Conservation (phyloP, 1,140 invertebrate species). For the Octopus sinensis region DNA sequence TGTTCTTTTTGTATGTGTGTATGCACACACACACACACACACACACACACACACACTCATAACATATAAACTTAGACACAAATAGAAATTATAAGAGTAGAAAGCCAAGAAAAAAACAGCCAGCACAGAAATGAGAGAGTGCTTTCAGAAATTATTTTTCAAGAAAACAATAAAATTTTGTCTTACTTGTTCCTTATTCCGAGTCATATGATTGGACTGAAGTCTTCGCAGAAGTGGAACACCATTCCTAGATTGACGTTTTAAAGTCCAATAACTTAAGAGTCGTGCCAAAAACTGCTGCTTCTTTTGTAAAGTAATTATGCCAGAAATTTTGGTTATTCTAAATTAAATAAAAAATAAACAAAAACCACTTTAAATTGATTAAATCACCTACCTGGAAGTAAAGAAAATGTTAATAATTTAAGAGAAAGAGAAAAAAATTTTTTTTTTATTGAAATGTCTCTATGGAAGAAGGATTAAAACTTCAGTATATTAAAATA, state of each 20-base stretch:
- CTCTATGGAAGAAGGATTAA: too few relatives aligned
- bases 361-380: neutral
- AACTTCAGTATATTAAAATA: too few relatives aligned
- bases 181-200: slow-evolving; percentile 50
- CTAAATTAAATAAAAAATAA: slow-evolving; percentile 48
- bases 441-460: neutral
- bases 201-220: slow-evolving; percentile 55
- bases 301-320: slow-evolving; percentile 71
- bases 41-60: too few relatives aligned
- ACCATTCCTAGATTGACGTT: slow-evolving; percentile 91
- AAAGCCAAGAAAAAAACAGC: too few relatives aligned
- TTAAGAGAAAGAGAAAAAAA: neutral
- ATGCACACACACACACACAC: too few relatives aligned
- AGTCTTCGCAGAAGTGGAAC: slow-evolving; percentile 83
- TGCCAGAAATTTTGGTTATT: slow-evolving; percentile 68
- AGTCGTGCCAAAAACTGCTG: slow-evolving; percentile 84
- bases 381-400: neutral
- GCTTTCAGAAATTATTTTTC: too few relatives aligned
- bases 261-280: slow-evolving; percentile 79
- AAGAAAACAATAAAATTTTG: too few relatives aligned
- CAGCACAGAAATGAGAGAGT: too few relatives aligned
- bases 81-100: too few relatives aligned
- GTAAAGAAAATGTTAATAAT: neutral
- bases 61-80: too few relatives aligned
- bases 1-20: too few relatives aligned